These are phyloP conservation scores for Eupithecia subfuscata DNA, from an alignment of 2,888 invertebrate genomes.

Conservation along the genomic window DNA sequence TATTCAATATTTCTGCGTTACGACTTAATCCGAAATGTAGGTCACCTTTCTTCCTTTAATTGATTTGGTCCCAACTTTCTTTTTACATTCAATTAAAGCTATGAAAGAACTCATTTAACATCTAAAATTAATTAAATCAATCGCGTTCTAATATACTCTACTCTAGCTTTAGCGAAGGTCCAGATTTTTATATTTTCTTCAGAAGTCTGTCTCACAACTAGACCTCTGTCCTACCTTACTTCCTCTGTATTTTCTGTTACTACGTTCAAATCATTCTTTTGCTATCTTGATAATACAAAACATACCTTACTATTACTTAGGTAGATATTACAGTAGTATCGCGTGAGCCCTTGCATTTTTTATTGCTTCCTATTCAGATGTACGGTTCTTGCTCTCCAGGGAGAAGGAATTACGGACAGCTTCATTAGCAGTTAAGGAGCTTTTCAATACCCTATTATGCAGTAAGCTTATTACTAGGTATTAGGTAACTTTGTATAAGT, in stretches of 20 bases:
- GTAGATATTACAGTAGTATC: constrained; percentile 10
- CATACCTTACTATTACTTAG: background rate
- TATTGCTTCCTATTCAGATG: constrained; percentile 27
- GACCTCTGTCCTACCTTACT: background rate
- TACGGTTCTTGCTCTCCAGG: constrained; percentile 28
- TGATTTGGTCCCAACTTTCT: background rate
- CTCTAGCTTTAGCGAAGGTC: background rate
- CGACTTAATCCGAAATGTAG: background rate
- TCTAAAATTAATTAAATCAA: background rate
- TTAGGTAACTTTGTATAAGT: background rate
- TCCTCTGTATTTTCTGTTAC: background rate
- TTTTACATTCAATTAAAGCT: background rate
- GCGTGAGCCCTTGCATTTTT: constrained; percentile 18
- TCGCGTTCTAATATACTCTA: background rate
- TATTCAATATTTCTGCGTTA: background rate
- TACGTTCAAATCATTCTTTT: background rate
- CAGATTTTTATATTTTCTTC: no score
- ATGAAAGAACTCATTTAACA: background rate
- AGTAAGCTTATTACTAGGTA: constrained; percentile 5
- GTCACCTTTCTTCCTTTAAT: background rate
- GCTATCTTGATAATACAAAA: background rate
- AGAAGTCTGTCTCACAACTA: background rate
- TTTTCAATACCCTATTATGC: constrained; percentile 20
- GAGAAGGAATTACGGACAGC: constrained; percentile 31
- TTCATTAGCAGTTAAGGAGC: constrained; percentile 32